Evolutionary conservation across 2,888 invertebrate genomes (phyloP).

Genomic region (Campoplex nolae): DNA sequence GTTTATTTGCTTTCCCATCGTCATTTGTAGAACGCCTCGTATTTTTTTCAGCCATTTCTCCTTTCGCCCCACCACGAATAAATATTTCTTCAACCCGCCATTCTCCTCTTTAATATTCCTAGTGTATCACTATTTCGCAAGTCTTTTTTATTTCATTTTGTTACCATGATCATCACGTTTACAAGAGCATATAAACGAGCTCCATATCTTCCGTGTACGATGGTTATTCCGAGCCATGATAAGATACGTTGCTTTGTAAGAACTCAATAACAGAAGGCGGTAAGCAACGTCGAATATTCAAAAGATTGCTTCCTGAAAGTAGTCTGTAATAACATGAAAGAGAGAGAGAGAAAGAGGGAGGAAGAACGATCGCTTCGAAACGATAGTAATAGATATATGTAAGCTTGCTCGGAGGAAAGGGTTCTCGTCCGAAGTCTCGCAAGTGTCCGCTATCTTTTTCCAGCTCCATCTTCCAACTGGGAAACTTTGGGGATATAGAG

Average conservation of each 20-base stretch:
- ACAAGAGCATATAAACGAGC: slow-evolving; percentile 9
- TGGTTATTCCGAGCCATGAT: background rate
- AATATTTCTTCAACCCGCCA: slow-evolving; percentile 17
- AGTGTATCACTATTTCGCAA: slow-evolving; percentile 9
- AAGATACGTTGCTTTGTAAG: slow-evolving; percentile 32
- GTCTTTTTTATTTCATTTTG: background rate
- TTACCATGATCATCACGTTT: slow-evolving; percentile 34
- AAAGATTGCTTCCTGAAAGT: slow-evolving; percentile 47
- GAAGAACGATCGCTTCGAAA: slow-evolving; percentile 32
- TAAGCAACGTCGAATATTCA: slow-evolving; percentile 57
- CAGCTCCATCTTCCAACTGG: slow-evolving; percentile 18
- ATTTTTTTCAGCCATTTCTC: slow-evolving; percentile 3
- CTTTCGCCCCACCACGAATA: background rate
- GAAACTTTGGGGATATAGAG: background rate
- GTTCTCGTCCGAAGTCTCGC: slow-evolving; percentile 58
- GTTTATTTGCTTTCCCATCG: slow-evolving; percentile 55
- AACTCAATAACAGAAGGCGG: slow-evolving; percentile 49
- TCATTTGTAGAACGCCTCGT: slow-evolving; percentile 45
- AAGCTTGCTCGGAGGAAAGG: slow-evolving; percentile 44
- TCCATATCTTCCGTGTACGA: slow-evolving; percentile 18
- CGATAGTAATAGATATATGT: slow-evolving; percentile 37
- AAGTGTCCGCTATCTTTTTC: slow-evolving; percentile 46
- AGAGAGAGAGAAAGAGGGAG: background rate
- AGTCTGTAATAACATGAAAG: slow-evolving; percentile 41
- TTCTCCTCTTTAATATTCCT: slow-evolving; percentile 1